Conservation (phyloP, 2,888 invertebrate species). For the Dichetophora obliterata region DNA sequence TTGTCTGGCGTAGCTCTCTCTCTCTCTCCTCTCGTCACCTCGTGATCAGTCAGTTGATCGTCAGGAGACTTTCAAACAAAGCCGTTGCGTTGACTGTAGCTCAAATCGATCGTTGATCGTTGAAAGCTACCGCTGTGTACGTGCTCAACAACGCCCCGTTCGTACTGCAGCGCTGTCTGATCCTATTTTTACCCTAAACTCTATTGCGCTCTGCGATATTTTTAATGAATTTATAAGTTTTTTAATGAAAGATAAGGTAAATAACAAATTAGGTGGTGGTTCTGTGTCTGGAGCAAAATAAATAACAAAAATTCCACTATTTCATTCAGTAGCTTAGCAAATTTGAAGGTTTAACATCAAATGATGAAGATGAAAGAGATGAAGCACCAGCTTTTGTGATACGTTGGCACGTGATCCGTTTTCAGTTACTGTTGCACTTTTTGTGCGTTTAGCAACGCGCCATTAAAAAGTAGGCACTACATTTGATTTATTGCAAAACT, state of each 20-base stretch:
- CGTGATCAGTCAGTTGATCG: neutral
- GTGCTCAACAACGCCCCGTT: slow-evolving; percentile 52
- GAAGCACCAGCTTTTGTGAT: neutral
- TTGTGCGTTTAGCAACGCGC: neutral
- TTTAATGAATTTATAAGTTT: slow-evolving; percentile 40
- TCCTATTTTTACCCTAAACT: neutral
- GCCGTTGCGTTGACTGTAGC: neutral
- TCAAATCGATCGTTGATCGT: slow-evolving; percentile 49
- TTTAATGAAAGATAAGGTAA: slow-evolving; percentile 36
- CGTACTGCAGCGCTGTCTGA: neutral
- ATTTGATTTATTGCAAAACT: slow-evolving; percentile 31
- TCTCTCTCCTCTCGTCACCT: too few species aligned
- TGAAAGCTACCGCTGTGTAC: slow-evolving; percentile 55
- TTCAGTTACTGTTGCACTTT: neutral
- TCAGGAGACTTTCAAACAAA: slow-evolving; percentile 32
- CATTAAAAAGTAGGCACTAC: slow-evolving; percentile 18
- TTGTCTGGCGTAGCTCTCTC: neutral
- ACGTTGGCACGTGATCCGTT: slow-evolving; percentile 30
- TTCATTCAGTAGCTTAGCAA: neutral
- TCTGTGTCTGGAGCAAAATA: neutral
- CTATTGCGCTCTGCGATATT: neutral
- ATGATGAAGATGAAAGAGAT: neutral
- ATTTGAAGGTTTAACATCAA: too few species aligned
- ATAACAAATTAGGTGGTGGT: slow-evolving; percentile 34
- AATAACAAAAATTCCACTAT: neutral